Evolutionary conservation across 2,888 invertebrate species (phyloP), one percentile per base, ranked within the genome.

Genomic region (Andrena marginata): DNA sequence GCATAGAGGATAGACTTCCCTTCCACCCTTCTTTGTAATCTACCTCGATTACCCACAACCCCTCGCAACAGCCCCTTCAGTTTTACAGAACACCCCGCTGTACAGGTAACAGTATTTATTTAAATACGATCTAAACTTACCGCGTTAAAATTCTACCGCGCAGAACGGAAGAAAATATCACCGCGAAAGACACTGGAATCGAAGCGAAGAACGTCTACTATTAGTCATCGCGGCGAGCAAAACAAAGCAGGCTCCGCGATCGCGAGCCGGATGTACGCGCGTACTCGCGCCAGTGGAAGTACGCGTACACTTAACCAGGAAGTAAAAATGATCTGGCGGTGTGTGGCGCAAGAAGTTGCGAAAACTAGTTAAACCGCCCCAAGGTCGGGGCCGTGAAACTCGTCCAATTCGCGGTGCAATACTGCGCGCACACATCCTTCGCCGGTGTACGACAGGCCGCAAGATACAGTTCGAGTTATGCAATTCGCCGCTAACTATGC

Each of bases 371-470:
- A 87, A 87, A 77, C 87, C 82, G 89, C 84, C 77, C 70, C 88
- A 88, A 88, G 88, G 89, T 89, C 89, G 89, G 78, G 89, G 78
- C 89, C 89, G 86, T 89, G 89, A 89, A 89, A 89, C 86, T 89
- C 82, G 79, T 85, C 72, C 87, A 86, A 87, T 87, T 86, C 87
- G 77, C 86, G 79, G 76, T 87, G 87, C 87, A 84, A 87, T 87
- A 84, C 84, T 56, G 26, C 62, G 79, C 84, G 76, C 85, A 78
- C 84, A 87, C 77, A 85, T 76, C 84, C 70, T 84, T 73, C 73
- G 67, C 85, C 65, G 54, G 76, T 29, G 68, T 77, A 85, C 77
- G 79, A 73, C 82, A 74, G 54, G 70, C 80, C 13, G 63, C 67
- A 56, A 78, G 78, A 75, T 82, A 79, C 63, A 84, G 67, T 72